Evolutionary conservation across 1,140 invertebrate genomes (phyloP).

Genomic region (Oreohelix idahoensis): DNA sequence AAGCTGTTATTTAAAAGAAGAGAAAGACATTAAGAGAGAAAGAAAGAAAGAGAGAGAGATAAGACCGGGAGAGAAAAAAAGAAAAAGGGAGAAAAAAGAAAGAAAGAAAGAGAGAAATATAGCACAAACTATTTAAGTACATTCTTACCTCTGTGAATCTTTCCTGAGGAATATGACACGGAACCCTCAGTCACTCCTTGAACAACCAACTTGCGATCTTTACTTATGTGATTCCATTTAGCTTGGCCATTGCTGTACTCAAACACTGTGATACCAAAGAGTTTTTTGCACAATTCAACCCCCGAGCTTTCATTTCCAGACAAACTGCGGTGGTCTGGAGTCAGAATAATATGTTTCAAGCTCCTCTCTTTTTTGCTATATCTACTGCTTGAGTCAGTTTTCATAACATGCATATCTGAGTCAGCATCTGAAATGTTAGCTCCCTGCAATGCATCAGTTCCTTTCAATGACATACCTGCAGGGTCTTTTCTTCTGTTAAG

Average conservation of each 20-base stretch:
- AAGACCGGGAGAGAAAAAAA: too few relatives aligned
- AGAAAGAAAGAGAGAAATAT: background rate
- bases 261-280: conserved; percentile 29
- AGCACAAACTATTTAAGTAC: background rate
- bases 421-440: background rate
- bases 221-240: background rate
- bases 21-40: too few relatives aligned
- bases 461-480: background rate
- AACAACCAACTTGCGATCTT: conserved; percentile 26
- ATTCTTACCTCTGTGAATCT: conserved; percentile 25
- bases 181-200: conserved; percentile 24
- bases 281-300: conserved; percentile 33
- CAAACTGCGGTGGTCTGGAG: background rate
- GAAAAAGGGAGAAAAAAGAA: background rate
- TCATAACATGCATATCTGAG: background rate
- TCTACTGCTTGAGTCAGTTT: background rate
- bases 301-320: conserved; percentile 32
- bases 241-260: conserved; percentile 32
- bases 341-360: conserved; percentile 14
- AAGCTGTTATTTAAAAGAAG: too few relatives aligned
- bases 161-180: conserved; percentile 7
- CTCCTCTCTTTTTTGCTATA: background rate
- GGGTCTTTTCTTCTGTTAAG: background rate
- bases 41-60: too few relatives aligned
- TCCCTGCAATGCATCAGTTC: too few relatives aligned